Evolutionary conservation across 1,140 invertebrate genomes (phyloP), one percentile per base, ranked within the genome.

Genomic region (Aphelinus atriplicis): DNA sequence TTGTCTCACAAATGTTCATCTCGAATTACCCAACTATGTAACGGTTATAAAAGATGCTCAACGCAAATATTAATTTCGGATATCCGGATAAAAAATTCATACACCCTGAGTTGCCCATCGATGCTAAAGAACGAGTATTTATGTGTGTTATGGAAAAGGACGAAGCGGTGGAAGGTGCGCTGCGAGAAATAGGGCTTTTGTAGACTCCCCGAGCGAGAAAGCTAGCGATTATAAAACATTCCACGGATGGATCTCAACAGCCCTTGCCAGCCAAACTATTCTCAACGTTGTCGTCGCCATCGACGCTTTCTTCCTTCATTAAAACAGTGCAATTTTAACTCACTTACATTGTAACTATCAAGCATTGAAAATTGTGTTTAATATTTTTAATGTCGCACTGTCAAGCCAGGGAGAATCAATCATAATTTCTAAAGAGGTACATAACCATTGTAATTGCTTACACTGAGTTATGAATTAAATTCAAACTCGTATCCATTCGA

Each of bases 111-210:
- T 9, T 45, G 6, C 57, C 58, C 75, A 57, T 56, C 47, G 62
- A 71, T 75, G 50, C 6, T 48, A 63, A 78, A 69, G 61, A 78
- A 74, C 55, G 43, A 84, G 83, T 83, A 75, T 88, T 84, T 88
- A 81, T 88, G 26, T 26, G 26, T 26, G 26, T 83, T 88, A 85
- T 87, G 84, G 84, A 80, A 80, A 88, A 95, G 93, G 93, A 95
- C 84, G 93, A 95, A 91, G 93, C 93, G 85, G 92, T 94, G 86
- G 93, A 94, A 89, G 92, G 92, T 86, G 92, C 93, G 85, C 91
- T 95, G 87, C 91, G 92, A 89, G 93, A 94, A 85, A 93, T 95
- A 90, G 94, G 94, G 88, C 91, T 94, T 86, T 92, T 94, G 81
- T 94, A 92, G 89, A 84, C 77, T 72, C 69, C 2, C 42, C 70